phyloP scores from a whole-genome alignment of 2,797 vertebrate species.

The Poecilia wingei region DNA sequence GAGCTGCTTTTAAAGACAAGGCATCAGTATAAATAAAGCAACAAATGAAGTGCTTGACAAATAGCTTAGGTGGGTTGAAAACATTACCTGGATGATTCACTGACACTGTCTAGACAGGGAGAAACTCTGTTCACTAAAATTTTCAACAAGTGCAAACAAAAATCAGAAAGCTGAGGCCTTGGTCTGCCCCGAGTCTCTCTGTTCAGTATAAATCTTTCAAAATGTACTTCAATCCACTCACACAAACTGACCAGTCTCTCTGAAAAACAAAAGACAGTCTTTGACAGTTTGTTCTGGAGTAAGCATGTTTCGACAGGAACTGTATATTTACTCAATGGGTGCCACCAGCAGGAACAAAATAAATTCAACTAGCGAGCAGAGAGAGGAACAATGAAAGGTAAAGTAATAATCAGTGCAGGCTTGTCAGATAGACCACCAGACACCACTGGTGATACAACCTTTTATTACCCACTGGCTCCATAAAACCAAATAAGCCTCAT shows the following conservation, averaged over 20 bases:
- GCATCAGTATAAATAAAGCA: constrained; percentile 44
- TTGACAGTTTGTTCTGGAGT: constrained; percentile 25
- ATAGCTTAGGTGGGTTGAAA: constrained; percentile 51
- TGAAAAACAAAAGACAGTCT: constrained; percentile 30
- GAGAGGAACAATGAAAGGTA: constrained; percentile 42
- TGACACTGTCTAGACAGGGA: constrained; percentile 59
- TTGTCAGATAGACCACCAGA: constrained; percentile 47
- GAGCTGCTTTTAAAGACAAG: constrained; percentile 21
- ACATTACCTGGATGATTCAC: constrained; percentile 51
- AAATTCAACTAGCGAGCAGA: constrained; percentile 29
- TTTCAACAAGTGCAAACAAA: constrained; percentile 31
- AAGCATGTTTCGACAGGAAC: constrained; percentile 19
- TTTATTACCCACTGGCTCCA: constrained; percentile 56
- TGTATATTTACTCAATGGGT: constrained; percentile 28
- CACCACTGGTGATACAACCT: constrained; percentile 47
- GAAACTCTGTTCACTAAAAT: constrained; percentile 37
- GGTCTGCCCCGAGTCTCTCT: constrained; percentile 20
- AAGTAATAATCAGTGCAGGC: constrained; percentile 59
- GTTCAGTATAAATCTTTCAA: constrained; percentile 41
- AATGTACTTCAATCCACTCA: constrained; percentile 44
- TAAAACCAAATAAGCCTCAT: constrained; percentile 64
- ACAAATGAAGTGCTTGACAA: constrained; percentile 41
- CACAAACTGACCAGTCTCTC: constrained; percentile 35
- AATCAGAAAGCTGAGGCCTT: constrained; percentile 16
- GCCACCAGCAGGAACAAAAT: constrained; percentile 31